Evolutionary conservation across 2,888 invertebrate species (phyloP).

Genomic region (Nudaria mundana): DNA sequence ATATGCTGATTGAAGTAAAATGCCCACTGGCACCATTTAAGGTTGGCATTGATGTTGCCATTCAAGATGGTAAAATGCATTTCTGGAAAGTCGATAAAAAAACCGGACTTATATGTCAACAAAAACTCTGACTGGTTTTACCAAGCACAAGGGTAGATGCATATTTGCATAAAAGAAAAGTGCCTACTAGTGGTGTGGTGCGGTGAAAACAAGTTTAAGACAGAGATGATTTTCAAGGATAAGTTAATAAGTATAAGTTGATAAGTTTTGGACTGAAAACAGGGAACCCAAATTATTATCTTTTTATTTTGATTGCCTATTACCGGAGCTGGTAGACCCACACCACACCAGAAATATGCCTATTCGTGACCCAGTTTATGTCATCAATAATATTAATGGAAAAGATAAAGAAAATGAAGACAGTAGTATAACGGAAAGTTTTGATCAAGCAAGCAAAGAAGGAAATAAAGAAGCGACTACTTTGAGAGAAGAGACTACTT

Average conservation of each 20-base stretch:
- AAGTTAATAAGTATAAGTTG: no score
- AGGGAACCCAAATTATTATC: background rate
- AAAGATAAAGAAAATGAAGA: no score
- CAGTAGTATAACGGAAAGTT: no score
- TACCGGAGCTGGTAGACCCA: background rate
- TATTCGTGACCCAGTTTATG: background rate
- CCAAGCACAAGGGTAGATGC: background rate
- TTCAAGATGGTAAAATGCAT: background rate
- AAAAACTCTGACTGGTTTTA: background rate
- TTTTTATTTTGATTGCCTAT: background rate
- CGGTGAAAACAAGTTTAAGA: background rate
- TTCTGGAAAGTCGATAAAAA: background rate
- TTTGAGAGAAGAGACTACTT: no score
- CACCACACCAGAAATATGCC: background rate
- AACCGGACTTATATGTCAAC: background rate
- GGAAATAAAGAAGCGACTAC: no score
- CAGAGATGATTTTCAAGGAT: background rate
- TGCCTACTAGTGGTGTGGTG: background rate
- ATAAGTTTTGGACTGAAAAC: background rate
- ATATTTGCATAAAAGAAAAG: background rate
- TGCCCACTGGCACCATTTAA: background rate
- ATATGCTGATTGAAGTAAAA: background rate
- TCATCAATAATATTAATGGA: no score
- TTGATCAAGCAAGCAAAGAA: background rate
- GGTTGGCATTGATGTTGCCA: background rate